These are phyloP conservation scores for Anableps anableps DNA, from an alignment of 2,797 vertebrate genomes.

Conservation along the genomic window DNA sequence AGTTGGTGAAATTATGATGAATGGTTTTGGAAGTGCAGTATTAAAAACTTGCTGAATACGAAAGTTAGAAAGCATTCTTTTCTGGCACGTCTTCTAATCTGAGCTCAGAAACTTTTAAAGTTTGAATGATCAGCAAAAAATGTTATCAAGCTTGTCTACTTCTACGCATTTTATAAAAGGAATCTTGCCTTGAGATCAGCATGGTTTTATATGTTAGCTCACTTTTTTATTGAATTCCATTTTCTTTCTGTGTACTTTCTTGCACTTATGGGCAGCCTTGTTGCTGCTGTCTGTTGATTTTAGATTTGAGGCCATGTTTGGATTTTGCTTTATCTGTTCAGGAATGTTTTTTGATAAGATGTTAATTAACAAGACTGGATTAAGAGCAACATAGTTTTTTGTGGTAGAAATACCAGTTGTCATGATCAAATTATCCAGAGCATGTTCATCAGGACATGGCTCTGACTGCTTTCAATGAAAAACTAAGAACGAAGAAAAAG, in stretches of 20 bases:
- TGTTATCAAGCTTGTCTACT: background rate
- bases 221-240: background rate
- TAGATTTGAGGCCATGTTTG: background rate
- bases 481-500: constrained; percentile 6
- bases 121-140: background rate
- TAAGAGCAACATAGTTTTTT: background rate
- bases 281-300: background rate
- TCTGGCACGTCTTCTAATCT: background rate
- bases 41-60: background rate
- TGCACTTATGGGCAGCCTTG: background rate
- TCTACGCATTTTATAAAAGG: background rate
- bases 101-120: background rate
- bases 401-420: background rate
- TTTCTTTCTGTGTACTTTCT: background rate
- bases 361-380: background rate
- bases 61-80: background rate
- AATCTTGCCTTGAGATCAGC: background rate
- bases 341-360: background rate
- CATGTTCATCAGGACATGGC: background rate
- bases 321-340: background rate
- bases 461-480: constrained; percentile 10
- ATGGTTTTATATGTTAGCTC: background rate
- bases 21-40: background rate
- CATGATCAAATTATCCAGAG: background rate
- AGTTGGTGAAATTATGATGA: background rate